Percentiles rank a stretch among this genome's conserved stretches.
Evolutionary conservation across 1,140 invertebrate species (phyloP).

Genomic region (Muscidifurax raptorellus): DNA sequence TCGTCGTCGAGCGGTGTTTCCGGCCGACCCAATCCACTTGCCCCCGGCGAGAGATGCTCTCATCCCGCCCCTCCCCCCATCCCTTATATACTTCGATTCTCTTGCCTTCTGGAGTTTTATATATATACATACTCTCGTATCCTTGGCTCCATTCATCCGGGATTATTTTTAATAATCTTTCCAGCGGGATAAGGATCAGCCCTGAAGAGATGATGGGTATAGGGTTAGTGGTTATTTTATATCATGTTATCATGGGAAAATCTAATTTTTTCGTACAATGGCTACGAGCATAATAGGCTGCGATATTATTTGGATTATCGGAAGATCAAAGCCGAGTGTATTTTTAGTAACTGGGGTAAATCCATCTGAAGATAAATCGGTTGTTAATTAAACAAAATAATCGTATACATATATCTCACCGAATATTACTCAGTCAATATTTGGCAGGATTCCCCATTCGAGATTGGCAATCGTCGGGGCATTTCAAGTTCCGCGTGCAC

Average conservation of each 20-base stretch:
- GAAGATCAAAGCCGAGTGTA: too few relatives aligned
- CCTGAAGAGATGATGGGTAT: background rate
- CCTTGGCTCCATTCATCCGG: background rate
- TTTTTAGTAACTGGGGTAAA: too few relatives aligned
- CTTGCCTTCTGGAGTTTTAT: too few relatives aligned
- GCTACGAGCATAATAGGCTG: too few relatives aligned
- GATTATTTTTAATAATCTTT: slow-evolving; percentile 6
- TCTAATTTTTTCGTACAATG: background rate
- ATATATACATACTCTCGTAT: too few relatives aligned
- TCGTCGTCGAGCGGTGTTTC: slow-evolving; percentile 1
- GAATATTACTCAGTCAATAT: background rate
- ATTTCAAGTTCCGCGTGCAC: background rate
- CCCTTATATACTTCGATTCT: background rate
- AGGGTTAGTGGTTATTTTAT: background rate
- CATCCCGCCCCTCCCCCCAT: too few relatives aligned
- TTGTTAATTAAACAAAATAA: too few relatives aligned
- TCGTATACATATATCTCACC: too few relatives aligned
- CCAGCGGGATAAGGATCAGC: background rate
- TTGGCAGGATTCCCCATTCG: background rate
- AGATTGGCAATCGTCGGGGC: background rate
- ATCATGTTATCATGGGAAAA: background rate
- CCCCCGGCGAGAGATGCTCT: background rate
- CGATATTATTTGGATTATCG: too few relatives aligned
- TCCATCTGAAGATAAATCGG: too few relatives aligned
- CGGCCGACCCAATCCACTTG: slow-evolving; percentile 14